Base-by-base conservation (phyloP, 2,888 invertebrate genomes). In the Entomobrya proxima region DNA sequence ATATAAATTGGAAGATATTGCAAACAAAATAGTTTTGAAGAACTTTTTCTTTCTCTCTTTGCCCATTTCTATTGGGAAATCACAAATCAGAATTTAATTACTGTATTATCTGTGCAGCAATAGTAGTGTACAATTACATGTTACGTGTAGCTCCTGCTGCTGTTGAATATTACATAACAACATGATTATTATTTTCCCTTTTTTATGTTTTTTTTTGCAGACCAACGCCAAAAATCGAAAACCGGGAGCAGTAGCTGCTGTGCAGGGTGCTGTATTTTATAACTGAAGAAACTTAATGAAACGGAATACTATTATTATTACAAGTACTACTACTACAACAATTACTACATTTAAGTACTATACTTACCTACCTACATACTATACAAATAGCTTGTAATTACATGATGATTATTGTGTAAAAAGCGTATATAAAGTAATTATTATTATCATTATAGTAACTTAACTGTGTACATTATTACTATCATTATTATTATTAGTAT, bases 211-310 rank as follows among this genome's bases (percentile, higher is more conserved):
- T 91, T 91, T 91, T 94, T 95, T 91, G 3, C 94, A 97, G 97
- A 97, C 95, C 97, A 97, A 94, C 95, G 97, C 93, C 97, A 97
- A 93, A 97, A 97, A 93, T 97, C 97, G 94, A 97, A 97, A 95
- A 96, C 96, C 90, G 96, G 96, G 91, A 97, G 96, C 94, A 96
- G 96, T 95, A 97, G 97, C 94, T 97, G 97, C 94, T 96, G 96
- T 91, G 95, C 96, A 91, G 95, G 96, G 90, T 97, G 97, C 94
- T 96, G 96, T 94, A 97, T 97, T 94, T 95, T 97, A 95, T 97
- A 97, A 96, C 91, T 90, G 89, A 89, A 80, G 55, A 87, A 58
- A 61, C 55, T 30, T 77, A 81, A 81, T 50, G 47, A 72, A 79
- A 85, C 69, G 55, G 58, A 78, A 55, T 85, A 77, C 64, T 79